phyloP scores from a whole-genome alignment of 2,113 vertebrate genomes.

The Seriola rivoliana region DNA sequence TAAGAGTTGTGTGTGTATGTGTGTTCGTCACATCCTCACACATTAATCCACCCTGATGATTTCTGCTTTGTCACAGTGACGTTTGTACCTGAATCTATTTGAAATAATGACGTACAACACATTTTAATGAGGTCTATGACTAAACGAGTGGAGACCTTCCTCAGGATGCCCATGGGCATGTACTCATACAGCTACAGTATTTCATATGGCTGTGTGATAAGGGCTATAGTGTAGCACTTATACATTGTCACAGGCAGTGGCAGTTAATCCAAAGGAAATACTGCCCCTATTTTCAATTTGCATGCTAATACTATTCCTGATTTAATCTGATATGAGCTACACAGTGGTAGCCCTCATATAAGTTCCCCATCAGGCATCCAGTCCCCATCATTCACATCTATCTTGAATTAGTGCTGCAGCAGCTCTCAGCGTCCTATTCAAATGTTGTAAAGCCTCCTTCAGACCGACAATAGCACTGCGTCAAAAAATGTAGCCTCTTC shows the following conservation, averaged over 20 bases:
- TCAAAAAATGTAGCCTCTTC: constrained; percentile 22
- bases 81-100: constrained; percentile 68
- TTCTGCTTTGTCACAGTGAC: constrained; percentile 66
- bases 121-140: constrained; percentile 68
- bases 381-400: constrained; percentile 41
- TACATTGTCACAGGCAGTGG: constrained; percentile 71
- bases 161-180: constrained; percentile 47
- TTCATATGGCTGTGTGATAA: constrained; percentile 69
- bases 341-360: constrained; percentile 67
- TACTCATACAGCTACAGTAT: constrained; percentile 46
- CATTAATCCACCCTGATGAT: constrained; percentile 40
- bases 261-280: constrained; percentile 82
- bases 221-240: constrained; percentile 54
- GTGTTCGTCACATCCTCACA: constrained; percentile 42
- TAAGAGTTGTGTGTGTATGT: constrained; percentile 26
- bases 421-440: constrained; percentile 39
- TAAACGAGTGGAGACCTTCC: constrained; percentile 52
- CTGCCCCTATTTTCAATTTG: constrained; percentile 81
- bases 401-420: constrained; percentile 44
- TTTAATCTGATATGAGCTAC: constrained; percentile 74
- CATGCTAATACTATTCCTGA: constrained; percentile 81
- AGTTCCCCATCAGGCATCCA: constrained; percentile 59
- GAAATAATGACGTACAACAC: constrained; percentile 58
- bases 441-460: constrained; percentile 32
- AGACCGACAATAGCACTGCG: constrained; percentile 18